Evolutionary conservation across 2,888 invertebrate genomes (phyloP), one percentile per base, ranked within the genome.

Genomic region (Polydesmus complanatus): DNA sequence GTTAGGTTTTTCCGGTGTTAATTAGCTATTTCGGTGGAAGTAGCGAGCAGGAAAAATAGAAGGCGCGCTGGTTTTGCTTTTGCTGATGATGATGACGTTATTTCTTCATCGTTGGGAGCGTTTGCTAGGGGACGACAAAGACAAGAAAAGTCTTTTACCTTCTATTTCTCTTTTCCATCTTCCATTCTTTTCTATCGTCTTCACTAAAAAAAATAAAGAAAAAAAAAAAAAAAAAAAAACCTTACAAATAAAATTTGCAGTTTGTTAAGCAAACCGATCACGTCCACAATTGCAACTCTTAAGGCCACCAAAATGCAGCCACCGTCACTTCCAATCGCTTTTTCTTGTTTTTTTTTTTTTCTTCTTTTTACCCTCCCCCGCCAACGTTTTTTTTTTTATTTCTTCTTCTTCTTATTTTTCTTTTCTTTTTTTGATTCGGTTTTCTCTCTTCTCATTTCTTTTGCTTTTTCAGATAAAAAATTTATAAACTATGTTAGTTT

Each of bases 1-100:
- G 58, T 58, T 58, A 51, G 50, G 58, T 58, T 58, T 37, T 58
- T 58, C 58, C 58, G 58, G 58, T 58, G 58, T 58, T 58, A 58
- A 58, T 58, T 58, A 58, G 58, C 58, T 58, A 58, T 58, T 58
- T 37, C 5, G 58, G 58, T 58, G 47, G 58, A 58, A 53, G 23
- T 27, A 52, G 22, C 23, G 58, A 25, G 26, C 19, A 11, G 14
- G 8, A 27, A 27, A 49, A 58, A 37, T 37, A 37, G 37, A 37
- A 8, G 37, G 37, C 14, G 37, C 37, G n/a, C 14, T 37, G 37
- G 37, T 37, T 37, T 14, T 37, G 8, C 14, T 37, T 14, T 37
- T 37, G 37, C 14, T 37, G 37, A 37, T 37, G 37, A 37, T 37
- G 37, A 37, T 37, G 37, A 37, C 37, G 37, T 37, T 37, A 37